Percentiles rank a stretch among this genome's conserved stretches.
Conservation (phyloP, 2,888 invertebrate genomes). For the Tachina lurida region DNA sequence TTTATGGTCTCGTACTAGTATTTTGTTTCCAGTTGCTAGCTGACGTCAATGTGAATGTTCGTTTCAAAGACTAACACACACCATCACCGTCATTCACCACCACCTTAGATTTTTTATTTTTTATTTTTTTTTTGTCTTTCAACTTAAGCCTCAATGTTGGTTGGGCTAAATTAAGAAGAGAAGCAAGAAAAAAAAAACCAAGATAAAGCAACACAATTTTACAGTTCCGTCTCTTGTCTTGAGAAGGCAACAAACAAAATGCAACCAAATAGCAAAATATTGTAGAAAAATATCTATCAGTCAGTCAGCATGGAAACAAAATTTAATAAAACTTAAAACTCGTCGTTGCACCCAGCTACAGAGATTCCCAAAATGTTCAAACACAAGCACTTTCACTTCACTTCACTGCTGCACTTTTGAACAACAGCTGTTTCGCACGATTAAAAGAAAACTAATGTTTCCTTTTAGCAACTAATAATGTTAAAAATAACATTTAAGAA, state of each 20-base stretch:
- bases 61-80: conserved; percentile 33
- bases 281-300: conserved; percentile 19
- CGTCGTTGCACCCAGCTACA: conserved; percentile 6
- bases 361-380: conserved; percentile 21
- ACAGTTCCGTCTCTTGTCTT: conserved; percentile 63
- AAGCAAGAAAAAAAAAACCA: conserved; percentile 19
- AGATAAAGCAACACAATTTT: conserved; percentile 38
- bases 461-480: not conserved
- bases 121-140: conserved; percentile 29
- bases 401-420: no score
- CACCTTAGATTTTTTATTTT: conserved; percentile 33
- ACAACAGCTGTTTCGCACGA: not conserved
- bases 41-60: conserved; percentile 71
- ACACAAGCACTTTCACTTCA: not conserved
- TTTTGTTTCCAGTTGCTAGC: conserved; percentile 65
- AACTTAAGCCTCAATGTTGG: conserved; percentile 56
- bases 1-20: conserved; percentile 53
- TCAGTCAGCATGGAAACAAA: conserved; percentile 61
- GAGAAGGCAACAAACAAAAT: conserved; percentile 31
- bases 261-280: conserved; percentile 45
- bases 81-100: conserved; percentile 8
- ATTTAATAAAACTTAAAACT: conserved; percentile 55
- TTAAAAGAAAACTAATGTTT: not conserved
- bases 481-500: conserved; percentile 21
- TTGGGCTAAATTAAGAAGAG: conserved; percentile 50